phyloP scores from a whole-genome alignment of 2,888 invertebrate species.

The Ormyrus nitidulus region DNA sequence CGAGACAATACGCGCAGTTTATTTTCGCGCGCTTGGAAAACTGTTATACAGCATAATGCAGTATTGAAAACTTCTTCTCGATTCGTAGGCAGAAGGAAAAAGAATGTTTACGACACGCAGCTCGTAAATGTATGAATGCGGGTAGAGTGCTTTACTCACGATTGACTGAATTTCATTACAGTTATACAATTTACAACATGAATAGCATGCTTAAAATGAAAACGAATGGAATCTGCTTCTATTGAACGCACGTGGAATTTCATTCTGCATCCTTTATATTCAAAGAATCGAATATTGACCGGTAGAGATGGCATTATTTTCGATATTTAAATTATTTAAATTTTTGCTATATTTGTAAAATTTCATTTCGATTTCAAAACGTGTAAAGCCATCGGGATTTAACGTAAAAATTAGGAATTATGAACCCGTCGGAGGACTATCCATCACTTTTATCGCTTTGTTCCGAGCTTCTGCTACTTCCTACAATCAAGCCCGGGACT shows the following conservation, averaged over 20 bases:
- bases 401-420: no score
- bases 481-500: no score
- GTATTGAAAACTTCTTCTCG: constrained; percentile 5
- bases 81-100: not conserved
- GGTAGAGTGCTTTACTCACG: not conserved
- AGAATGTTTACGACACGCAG: constrained; percentile 8
- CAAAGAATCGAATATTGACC: not conserved
- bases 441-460: no score
- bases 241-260: not conserved
- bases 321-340: no score
- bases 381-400: no score
- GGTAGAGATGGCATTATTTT: no score
- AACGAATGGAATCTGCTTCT: not conserved
- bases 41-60: not conserved
- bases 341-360: no score
- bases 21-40: no score
- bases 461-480: no score
- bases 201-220: not conserved
- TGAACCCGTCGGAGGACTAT: no score
- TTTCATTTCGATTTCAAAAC: no score
- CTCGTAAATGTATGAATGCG: constrained; percentile 17
- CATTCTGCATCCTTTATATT: not conserved
- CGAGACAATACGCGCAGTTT: no score
- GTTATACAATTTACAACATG: constrained; percentile 1
- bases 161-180: constrained; percentile 10